A percentile compares a stretch with the other conserved stretches of the same genome.
phyloP scores from a whole-genome alignment of 2,797 vertebrate genomes.

The Mycteria americana region DNA sequence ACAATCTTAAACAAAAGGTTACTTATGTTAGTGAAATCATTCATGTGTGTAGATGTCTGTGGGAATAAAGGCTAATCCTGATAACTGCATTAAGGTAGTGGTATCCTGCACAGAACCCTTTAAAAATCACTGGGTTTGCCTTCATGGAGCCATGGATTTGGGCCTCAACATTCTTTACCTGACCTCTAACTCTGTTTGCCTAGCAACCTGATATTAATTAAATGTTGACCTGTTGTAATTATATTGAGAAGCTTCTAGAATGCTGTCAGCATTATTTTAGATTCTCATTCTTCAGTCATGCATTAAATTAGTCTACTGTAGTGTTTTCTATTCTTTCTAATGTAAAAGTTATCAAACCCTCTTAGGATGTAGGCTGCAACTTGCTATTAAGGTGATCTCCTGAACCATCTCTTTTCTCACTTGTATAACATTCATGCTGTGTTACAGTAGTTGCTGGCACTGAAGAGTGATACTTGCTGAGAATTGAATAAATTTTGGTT shows the following conservation, averaged over 20 bases:
- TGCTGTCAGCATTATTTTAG: neutral
- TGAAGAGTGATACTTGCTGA: neutral
- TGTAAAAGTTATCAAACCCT: neutral
- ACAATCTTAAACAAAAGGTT: neutral
- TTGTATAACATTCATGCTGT: neutral
- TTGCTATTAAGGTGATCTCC: neutral
- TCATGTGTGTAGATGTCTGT: fast-evolving
- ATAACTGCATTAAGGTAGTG: neutral
- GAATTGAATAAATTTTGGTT: neutral
- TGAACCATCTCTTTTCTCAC: neutral
- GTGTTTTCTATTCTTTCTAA: neutral
- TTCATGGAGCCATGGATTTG: neutral
- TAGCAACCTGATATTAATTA: neutral
- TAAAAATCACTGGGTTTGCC: neutral
- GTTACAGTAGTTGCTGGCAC: neutral
- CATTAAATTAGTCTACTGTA: neutral
- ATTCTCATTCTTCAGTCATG: neutral
- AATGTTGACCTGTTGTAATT: neutral
- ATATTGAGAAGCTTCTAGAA: neutral
- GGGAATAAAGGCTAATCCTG: neutral
- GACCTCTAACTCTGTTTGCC: neutral
- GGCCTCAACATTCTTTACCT: neutral
- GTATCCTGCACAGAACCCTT: neutral
- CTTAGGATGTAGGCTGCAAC: neutral
- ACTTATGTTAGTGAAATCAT: neutral